A percentile compares a stretch with the other conserved stretches of the same genome.
phyloP scores from a whole-genome alignment of 1,140 invertebrate genomes.

The Cydia amplana region DNA sequence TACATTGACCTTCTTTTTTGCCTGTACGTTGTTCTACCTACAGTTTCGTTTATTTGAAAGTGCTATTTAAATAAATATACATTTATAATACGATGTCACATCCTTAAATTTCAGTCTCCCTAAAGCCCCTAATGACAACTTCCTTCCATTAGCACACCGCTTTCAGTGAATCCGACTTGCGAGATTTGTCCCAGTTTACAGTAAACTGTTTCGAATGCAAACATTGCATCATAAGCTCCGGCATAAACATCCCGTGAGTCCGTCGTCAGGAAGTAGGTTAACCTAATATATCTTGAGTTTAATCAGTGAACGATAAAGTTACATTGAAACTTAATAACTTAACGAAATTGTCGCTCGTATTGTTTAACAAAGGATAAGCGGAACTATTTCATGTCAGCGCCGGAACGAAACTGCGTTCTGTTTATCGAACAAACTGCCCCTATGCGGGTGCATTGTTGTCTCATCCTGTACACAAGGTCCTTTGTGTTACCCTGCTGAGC shows the following conservation, averaged over 20 bases:
- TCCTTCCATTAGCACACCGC: constrained; percentile 40
- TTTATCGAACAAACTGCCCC: constrained; percentile 48
- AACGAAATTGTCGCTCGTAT: constrained; percentile 12
- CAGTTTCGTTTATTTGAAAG: neutral
- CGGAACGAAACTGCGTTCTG: constrained; percentile 42
- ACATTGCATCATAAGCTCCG: constrained; percentile 46
- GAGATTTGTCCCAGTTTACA: constrained; percentile 52
- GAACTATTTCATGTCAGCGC: constrained; percentile 32
- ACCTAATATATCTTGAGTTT: constrained; percentile 56
- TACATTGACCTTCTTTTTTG: neutral
- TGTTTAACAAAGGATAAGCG: constrained; percentile 28
- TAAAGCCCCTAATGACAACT: constrained; percentile 43
- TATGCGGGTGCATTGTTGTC: constrained; percentile 60
- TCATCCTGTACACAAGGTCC: constrained; percentile 46
- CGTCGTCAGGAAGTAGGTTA: constrained; percentile 59
- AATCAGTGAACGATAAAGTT: constrained; percentile 50
- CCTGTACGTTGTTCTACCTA: neutral
- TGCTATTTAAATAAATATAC: neutral
- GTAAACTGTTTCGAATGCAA: constrained; percentile 59
- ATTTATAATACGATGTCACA: too few species aligned
- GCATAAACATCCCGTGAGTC: constrained; percentile 62
- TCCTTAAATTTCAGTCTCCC: neutral
- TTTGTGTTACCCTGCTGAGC: constrained; percentile 43
- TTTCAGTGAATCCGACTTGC: constrained; percentile 38
- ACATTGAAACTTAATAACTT: constrained; percentile 32